These are phyloP conservation scores for Ciconia stormi DNA, from an alignment of 2,113 vertebrate genomes.

Conservation along the genomic window DNA sequence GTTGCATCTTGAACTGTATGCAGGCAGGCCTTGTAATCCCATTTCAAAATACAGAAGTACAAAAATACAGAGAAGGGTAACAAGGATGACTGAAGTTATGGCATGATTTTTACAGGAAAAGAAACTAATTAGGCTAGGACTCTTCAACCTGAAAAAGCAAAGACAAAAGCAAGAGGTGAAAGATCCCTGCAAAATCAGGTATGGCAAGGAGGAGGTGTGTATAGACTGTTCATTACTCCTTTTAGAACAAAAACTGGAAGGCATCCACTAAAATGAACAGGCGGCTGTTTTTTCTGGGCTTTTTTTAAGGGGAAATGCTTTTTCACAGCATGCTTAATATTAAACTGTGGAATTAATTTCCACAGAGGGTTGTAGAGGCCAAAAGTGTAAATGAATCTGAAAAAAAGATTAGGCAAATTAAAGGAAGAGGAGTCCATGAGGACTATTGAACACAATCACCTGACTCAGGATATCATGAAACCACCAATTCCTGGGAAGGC, in stretches of 20 bases:
- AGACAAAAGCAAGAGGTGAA: neutral
- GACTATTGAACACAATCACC: neutral
- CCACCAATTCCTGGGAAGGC: neutral
- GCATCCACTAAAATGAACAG: neutral
- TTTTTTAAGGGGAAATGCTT: neutral
- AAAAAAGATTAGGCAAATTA: neutral
- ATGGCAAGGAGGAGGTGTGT: neutral
- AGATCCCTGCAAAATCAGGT: neutral
- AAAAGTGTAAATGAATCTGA: neutral
- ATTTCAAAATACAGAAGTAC: neutral
- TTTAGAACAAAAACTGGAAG: neutral
- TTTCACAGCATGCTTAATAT: neutral
- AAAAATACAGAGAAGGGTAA: neutral
- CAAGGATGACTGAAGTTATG: neutral
- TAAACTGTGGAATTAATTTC: neutral
- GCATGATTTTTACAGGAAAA: neutral
- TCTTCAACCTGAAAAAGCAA: neutral
- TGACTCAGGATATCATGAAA: neutral
- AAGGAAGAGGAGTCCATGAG: neutral
- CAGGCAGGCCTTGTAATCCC: neutral
- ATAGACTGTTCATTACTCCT: neutral
- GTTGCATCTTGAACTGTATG: neutral
- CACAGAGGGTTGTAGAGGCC: neutral
- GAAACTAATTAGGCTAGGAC: neutral
- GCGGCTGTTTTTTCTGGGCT: neutral